Conservation (phyloP, 2,113 vertebrate species). For the Xiphorhynchus elegans region DNA sequence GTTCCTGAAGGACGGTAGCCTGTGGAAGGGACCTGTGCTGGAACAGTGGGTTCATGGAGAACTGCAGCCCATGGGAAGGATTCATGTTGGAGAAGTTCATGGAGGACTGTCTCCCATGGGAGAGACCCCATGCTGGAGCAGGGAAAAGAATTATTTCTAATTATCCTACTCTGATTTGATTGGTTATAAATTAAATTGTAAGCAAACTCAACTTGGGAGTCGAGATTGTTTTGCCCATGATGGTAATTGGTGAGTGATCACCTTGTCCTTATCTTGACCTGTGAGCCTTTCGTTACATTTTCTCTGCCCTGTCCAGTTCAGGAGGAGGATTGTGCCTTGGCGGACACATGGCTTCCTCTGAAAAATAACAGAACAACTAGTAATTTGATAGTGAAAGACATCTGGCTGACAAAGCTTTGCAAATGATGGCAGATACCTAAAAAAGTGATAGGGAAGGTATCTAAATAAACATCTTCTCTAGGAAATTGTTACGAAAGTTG, state of each 20-base stretch:
- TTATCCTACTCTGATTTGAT: not conserved
- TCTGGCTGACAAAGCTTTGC: not conserved
- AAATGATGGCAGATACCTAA: not conserved
- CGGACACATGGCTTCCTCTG: not conserved
- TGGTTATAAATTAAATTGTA: not conserved
- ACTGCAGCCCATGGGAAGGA: not conserved
- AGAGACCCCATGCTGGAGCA: not conserved
- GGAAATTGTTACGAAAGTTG: not conserved
- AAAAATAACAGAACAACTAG: not conserved
- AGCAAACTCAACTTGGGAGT: rapidly evolving
- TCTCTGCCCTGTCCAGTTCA: not conserved
- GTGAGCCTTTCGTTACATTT: not conserved
- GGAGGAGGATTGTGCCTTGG: not conserved
- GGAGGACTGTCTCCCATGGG: not conserved
- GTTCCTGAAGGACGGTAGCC: not conserved
- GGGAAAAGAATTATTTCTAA: not conserved
- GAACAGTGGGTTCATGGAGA: not conserved
- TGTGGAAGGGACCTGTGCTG: not conserved
- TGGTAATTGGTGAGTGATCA: not conserved
- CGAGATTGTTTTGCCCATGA: not conserved
- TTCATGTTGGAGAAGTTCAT: not conserved
- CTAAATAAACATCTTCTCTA: not conserved
- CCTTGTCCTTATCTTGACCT: not conserved
- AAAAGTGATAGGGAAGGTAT: not conserved
- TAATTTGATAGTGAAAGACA: not conserved